These are phyloP conservation scores for Micromys minutus DNA, from an alignment of 2,113 vertebrate species.

Conservation along the genomic window DNA sequence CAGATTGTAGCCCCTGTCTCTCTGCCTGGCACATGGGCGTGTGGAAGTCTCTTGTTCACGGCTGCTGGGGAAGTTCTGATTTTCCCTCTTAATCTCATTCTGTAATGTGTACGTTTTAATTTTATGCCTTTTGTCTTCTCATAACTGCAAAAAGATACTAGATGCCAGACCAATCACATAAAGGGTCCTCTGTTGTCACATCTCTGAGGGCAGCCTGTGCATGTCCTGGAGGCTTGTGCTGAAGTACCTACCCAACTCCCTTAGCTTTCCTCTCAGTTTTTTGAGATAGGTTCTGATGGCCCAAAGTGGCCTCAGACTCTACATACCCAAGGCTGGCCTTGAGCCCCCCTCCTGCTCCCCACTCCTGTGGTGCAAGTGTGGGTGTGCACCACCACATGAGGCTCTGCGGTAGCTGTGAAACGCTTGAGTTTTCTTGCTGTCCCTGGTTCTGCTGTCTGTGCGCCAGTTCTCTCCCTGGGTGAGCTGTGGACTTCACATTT, in stretches of 20 bases:
- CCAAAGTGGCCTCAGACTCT: background rate
- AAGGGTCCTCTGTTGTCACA: background rate
- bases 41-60: background rate
- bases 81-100: slow-evolving; percentile 1
- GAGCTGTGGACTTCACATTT: background rate
- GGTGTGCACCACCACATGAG: background rate
- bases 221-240: background rate
- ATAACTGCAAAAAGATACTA: slow-evolving; percentile 25
- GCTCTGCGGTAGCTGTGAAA: background rate
- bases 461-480: background rate
- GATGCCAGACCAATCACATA: background rate
- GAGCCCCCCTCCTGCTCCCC: background rate
- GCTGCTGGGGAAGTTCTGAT: background rate
- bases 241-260: background rate
- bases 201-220: background rate
- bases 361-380: too few species aligned
- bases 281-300: background rate
- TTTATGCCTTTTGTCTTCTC: slow-evolving; percentile 63
- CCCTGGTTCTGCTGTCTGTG: slow-evolving; percentile 8
- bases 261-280: background rate
- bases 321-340: background rate
- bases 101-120: slow-evolving; percentile 61
- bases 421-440: background rate
- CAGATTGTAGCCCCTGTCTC: background rate
- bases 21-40: background rate